Base-by-base conservation (phyloP, 2,888 invertebrate species). In the Morinoia aosen region DNA sequence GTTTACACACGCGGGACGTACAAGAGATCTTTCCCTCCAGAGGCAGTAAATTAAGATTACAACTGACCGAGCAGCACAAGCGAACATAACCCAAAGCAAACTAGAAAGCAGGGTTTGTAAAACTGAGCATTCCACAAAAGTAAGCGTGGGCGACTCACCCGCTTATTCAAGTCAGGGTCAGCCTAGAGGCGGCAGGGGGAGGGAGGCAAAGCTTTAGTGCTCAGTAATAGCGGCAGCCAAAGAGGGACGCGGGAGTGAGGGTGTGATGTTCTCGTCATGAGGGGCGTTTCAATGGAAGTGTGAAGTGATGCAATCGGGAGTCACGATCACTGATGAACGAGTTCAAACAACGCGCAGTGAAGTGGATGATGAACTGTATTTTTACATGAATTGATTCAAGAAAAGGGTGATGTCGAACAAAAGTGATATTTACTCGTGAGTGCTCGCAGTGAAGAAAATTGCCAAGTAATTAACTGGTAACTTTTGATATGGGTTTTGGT, bases 151-250 rank as follows among this genome's bases (percentile, higher is more conserved):
- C 16, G 64, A 95, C 95, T 95, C 95, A 95, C 95, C 95, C 95
- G 95, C 64, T 95, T 61, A 39, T 95, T 95, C 95, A 95, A 95
- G 64, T 95, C 39, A 95, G 95, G 95, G 95, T 95, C 95, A 48
- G 95, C 64, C 95, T 95, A 93, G 93, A 93, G 93, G 93, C 93
- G 93, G 93, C 93, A 57, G 12, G 57, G 93, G 57, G 39, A 39
- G 91, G 91, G 93, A 90, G 90, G 90, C 93, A 93, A 93, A 57
- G 57, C 93, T 93, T 93, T 93, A 93, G 93, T 93, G 93, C 93
- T 93, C 91, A 48, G 40, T 39, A 33, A 39, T 76, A 76, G 33
- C 33, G 25, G 25, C 76, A 76, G 76, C 76, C 76, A 76, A 33
- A 76, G 33, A 33, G 76, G 25, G 25, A 25, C 76, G 25, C 25